Base-by-base conservation (phyloP, 2,888 invertebrate species). In the Drosophila stalkeri region DNA sequence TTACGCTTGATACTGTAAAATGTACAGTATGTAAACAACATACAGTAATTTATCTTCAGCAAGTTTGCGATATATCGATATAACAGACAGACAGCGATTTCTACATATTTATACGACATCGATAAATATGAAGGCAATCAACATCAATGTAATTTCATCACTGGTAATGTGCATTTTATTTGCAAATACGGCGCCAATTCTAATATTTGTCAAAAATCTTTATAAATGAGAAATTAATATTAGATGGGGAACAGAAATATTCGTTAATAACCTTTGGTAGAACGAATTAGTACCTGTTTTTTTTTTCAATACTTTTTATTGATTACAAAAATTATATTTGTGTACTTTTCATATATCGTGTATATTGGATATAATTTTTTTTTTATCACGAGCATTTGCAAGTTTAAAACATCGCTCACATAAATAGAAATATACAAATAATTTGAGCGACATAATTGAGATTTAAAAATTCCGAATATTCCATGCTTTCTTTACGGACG, bases 401-500 rank as follows among this genome's bases (percentile, higher is more conserved):
- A 49, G 35, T 54, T 56, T 41, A 20, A 11, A 43, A 39, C 9
- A 46, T 70, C 20, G 18, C 37, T 62, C 31, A 47, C 9, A 20
- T 18, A 31, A 23, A 33, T 14, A 47, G 16, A 14, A 23, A 51
- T 47, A 47, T 12, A n/a, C 12, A 27, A 43, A 43, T 44, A 49
- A 44, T 27, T 64, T 35, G 59, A 64, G 51, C 44, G 16, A 55
- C 51, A n/a, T 18, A 57, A 57, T 67, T 63, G 79, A 77, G 80
- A 80, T 77, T 81, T 41, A 52, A 62, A 60, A 80, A 62, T 65
- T 71, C 3, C 33, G 57, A 65, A 65, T 20, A 54, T 61, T 65
- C 59, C 6, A n/a, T 39, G 86, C 86, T 82, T 84, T 63, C 82
- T 46, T 63, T 57, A 61, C 41, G 77, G 74, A 80, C 73, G 78